Evolutionary conservation across 2,113 vertebrate species (phyloP).

Genomic region (Kryptolebias marmoratus): DNA sequence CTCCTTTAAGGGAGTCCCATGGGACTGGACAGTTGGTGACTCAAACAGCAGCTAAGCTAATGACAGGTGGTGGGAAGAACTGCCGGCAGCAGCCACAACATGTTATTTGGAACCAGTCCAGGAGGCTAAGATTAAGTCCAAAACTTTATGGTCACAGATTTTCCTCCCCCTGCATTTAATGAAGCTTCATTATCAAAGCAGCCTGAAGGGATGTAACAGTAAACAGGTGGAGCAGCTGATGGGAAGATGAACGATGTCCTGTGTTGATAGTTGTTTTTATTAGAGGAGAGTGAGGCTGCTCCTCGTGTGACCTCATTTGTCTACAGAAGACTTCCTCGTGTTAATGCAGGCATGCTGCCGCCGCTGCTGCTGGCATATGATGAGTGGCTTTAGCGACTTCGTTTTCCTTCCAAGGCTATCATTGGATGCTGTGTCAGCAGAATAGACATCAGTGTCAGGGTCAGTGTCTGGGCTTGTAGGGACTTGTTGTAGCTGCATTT

Average conservation of each 20-base stretch:
- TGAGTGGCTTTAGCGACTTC: conserved; percentile 49
- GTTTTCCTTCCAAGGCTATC: conserved; percentile 65
- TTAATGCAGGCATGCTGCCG: conserved; percentile 38
- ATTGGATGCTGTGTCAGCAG: conserved; percentile 48
- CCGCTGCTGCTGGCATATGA: conserved; percentile 37
- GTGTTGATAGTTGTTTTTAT: conserved; percentile 16
- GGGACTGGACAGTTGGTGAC: conserved; percentile 56
- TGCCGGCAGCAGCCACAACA: conserved; percentile 58
- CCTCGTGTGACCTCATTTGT: conserved; percentile 29
- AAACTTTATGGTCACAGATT: conserved; percentile 50
- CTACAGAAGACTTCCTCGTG: conserved; percentile 59
- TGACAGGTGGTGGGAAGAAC: conserved; percentile 66
- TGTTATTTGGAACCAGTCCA: conserved; percentile 59
- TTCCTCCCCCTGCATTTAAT: conserved; percentile 34
- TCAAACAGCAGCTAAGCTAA: conserved; percentile 56
- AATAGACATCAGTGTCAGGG: conserved; percentile 43
- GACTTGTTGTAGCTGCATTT: conserved; percentile 39
- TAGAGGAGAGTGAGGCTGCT: conserved; percentile 1
- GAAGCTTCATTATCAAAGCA: conserved; percentile 52
- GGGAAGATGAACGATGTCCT: conserved; percentile 24
- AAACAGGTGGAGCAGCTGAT: conserved; percentile 56
- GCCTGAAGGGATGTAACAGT: conserved; percentile 10
- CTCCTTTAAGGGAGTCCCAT: conserved; percentile 17
- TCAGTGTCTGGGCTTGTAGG: conserved; percentile 59
- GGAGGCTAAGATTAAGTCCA: conserved; percentile 56